Evolutionary conservation across 2,888 invertebrate species (phyloP).

Genomic region (Ypsolopha scabrella): DNA sequence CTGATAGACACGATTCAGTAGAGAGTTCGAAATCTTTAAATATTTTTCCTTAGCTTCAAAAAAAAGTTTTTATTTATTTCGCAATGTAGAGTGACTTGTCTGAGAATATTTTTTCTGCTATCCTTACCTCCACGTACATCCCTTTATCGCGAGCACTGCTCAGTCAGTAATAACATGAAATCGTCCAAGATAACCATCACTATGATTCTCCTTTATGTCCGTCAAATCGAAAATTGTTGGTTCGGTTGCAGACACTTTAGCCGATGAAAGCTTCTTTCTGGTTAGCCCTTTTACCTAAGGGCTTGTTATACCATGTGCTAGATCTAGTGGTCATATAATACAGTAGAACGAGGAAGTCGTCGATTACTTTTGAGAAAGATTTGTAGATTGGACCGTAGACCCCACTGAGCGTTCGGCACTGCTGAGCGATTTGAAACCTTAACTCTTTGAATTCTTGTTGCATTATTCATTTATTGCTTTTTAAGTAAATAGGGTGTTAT

Average conservation of each 20-base stretch:
- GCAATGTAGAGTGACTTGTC: too few relatives aligned
- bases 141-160: background rate
- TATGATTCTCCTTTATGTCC: conserved; percentile 50
- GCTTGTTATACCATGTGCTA: background rate
- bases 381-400: background rate
- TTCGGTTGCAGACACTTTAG: conserved; percentile 41
- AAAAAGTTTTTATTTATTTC: too few relatives aligned
- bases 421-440: too few relatives aligned
- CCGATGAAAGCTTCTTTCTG: conserved; percentile 9
- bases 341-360: background rate
- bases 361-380: background rate
- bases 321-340: background rate
- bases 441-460: too few relatives aligned
- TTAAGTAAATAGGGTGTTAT: background rate
- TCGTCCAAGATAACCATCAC: conserved; percentile 47
- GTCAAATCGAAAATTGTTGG: conserved; percentile 62
- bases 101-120: too few relatives aligned
- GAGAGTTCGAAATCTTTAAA: too few relatives aligned
- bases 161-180: conserved; percentile 47
- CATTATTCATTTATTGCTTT: background rate
- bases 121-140: too few relatives aligned
- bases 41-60: too few relatives aligned
- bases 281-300: background rate
- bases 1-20: too few relatives aligned
- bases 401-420: too few relatives aligned